Evolutionary conservation across 2,797 vertebrate genomes (phyloP).

Genomic region (Leptodactylus fallax): DNA sequence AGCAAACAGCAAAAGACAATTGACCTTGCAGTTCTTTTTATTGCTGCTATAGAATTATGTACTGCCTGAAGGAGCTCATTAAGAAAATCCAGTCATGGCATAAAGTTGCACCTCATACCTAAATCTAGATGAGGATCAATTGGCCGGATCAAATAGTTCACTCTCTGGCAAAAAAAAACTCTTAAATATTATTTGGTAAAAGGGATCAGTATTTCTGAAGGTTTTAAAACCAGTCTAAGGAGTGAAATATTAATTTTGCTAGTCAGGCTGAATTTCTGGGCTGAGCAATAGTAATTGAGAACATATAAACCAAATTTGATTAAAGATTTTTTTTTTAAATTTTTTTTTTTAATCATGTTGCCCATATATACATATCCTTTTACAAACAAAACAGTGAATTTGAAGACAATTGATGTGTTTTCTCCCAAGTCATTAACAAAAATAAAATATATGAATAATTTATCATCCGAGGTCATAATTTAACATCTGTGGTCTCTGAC

Average conservation of each 20-base stretch:
- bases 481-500: not conserved
- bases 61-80: not conserved
- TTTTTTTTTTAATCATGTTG: not conserved
- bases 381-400: not conserved
- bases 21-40: constrained; percentile 11
- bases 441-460: constrained; percentile 37
- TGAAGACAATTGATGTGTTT: constrained; percentile 23
- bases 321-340: not conserved
- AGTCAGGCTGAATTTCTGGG: not conserved
- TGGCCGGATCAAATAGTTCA: not conserved
- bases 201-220: not conserved
- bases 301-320: not conserved
- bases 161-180: not conserved
- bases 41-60: constrained; percentile 11
- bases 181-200: not conserved
- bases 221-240: not conserved
- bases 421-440: constrained; percentile 3
- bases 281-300: not conserved
- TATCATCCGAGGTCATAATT: no score
- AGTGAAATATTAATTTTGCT: not conserved
- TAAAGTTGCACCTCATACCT: no score
- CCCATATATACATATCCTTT: not conserved
- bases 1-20: not conserved
- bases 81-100: not conserved
- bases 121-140: not conserved